These are phyloP conservation scores for Thumatha senex DNA, from an alignment of 2,888 invertebrate species.

Conservation along the genomic window DNA sequence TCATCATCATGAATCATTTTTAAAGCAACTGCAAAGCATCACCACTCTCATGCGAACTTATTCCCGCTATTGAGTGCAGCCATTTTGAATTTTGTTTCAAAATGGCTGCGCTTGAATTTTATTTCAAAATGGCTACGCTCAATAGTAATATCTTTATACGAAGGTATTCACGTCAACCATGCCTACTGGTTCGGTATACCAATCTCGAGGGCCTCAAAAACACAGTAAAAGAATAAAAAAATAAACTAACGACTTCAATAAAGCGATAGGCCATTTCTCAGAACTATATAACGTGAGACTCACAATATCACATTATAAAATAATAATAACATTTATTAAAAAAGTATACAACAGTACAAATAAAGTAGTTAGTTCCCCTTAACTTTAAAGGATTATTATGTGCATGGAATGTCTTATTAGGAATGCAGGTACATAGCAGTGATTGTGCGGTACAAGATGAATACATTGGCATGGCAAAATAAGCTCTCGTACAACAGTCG, in stretches of 20 bases:
- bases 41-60: too few relatives aligned
- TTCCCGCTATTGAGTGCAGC: too few relatives aligned
- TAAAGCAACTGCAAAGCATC: too few relatives aligned
- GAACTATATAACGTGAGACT: slow-evolving; percentile 16
- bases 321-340: slow-evolving; percentile 9
- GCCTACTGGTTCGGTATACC: neutral
- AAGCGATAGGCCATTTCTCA: slow-evolving; percentile 25
- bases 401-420: slow-evolving; percentile 26
- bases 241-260: slow-evolving; percentile 1
- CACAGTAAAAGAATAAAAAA: slow-evolving; percentile 1
- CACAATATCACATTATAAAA: slow-evolving; percentile 13
- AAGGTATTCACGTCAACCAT: too few relatives aligned
- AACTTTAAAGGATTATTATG: slow-evolving; percentile 6
- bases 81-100: too few relatives aligned
- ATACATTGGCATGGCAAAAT: slow-evolving; percentile 10
- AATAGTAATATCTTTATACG: too few relatives aligned
- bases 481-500: neutral
- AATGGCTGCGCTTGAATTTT: too few relatives aligned
- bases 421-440: slow-evolving; percentile 21
- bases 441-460: slow-evolving; percentile 28
- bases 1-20: too few relatives aligned
- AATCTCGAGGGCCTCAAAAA: neutral
- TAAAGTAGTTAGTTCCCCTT: slow-evolving; percentile 12
- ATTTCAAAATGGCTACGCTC: too few relatives aligned
- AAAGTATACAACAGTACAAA: slow-evolving; percentile 14